phyloP scores from a whole-genome alignment of 2,797 vertebrate genomes.

The Melanotaenia pygmaea region DNA sequence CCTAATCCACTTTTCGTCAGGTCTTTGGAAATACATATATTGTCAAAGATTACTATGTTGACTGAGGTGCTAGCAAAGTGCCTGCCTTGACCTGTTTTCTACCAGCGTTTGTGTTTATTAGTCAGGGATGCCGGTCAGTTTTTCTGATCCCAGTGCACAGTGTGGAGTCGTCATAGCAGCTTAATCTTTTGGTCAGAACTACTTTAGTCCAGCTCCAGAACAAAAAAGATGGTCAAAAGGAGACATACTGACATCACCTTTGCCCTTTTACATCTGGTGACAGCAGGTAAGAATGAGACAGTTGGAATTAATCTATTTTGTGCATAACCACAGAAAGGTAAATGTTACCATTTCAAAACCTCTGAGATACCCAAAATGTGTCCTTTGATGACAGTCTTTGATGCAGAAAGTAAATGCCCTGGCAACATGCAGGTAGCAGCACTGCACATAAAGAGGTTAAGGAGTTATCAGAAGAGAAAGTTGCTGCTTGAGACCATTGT shows the following conservation, averaged over 20 bases:
- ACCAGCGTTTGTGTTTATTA: slow-evolving; percentile 31
- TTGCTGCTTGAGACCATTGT: background rate
- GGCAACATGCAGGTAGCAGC: background rate
- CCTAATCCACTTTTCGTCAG: slow-evolving; percentile 43
- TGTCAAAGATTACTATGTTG: slow-evolving; percentile 25
- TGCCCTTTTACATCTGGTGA: slow-evolving; percentile 31
- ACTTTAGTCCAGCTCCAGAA: slow-evolving; percentile 25
- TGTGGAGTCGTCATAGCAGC: slow-evolving; percentile 17
- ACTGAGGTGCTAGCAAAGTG: slow-evolving; percentile 14
- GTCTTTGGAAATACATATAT: slow-evolving; percentile 13
- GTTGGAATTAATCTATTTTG: slow-evolving; percentile 4
- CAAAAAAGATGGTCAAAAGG: slow-evolving; percentile 10
- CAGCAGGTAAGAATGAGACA: slow-evolving; percentile 28
- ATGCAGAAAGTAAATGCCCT: background rate
- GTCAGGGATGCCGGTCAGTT: slow-evolving; percentile 23
- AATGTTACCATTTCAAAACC: background rate
- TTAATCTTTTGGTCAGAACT: slow-evolving; percentile 32
- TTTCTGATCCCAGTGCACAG: slow-evolving; percentile 12
- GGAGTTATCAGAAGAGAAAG: background rate
- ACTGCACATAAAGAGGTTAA: background rate
- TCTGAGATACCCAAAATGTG: background rate
- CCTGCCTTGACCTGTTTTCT: slow-evolving; percentile 21
- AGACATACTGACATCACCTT: slow-evolving; percentile 19
- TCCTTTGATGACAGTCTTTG: background rate
- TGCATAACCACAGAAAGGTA: background rate